Conservation (phyloP, 2,113 vertebrate species). For the Rhinolophus ferrumequinum region DNA sequence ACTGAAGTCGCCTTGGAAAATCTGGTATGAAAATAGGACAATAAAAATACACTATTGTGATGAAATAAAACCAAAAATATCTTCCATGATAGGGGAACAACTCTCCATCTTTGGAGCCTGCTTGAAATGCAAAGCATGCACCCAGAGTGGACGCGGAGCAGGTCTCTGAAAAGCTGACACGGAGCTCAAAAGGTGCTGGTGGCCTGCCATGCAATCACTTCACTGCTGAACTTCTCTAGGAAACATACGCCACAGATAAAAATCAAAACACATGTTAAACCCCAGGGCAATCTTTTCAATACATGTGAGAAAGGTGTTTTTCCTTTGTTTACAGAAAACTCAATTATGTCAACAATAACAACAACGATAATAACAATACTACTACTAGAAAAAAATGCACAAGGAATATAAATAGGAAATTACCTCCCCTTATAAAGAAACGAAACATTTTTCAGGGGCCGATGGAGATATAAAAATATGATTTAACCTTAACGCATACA, state of each 20-base stretch:
- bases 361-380: neutral
- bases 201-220: neutral
- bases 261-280: neutral
- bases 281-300: neutral
- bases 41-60: neutral
- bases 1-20: neutral
- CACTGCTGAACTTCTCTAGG: neutral
- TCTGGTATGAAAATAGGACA: neutral
- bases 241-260: neutral
- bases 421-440: neutral
- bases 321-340: neutral
- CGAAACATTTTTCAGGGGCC: neutral
- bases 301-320: neutral
- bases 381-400: neutral
- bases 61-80: constrained; percentile 6
- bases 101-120: neutral
- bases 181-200: fast-evolving
- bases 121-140: neutral
- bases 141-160: neutral
- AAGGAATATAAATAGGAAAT: neutral
- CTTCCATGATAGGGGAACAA: neutral
- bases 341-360: neutral
- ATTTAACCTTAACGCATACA: neutral
- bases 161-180: neutral
- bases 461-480: neutral